These are phyloP conservation scores for Excalfactoria chinensis DNA, from an alignment of 2,113 vertebrate genomes.

Conservation along the genomic window DNA sequence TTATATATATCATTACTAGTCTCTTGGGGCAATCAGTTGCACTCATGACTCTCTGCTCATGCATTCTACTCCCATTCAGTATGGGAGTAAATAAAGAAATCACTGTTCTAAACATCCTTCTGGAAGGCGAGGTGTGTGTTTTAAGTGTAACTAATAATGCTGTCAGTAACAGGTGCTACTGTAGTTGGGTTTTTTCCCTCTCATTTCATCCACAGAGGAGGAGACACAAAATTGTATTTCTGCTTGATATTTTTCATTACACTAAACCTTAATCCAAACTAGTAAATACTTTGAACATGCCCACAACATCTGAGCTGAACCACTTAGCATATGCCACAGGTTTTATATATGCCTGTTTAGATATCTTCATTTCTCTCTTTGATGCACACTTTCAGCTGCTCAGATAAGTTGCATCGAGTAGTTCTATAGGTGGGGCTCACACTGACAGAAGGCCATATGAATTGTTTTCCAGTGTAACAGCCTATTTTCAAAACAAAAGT, in stretches of 20 bases:
- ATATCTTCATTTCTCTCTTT: background rate
- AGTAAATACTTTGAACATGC: background rate
- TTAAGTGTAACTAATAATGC: background rate
- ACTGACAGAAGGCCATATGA: accelerated
- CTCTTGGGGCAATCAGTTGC: background rate
- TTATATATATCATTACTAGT: background rate
- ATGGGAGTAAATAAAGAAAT: background rate
- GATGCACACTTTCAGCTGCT: background rate
- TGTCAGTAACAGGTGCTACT: background rate
- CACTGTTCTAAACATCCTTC: background rate
- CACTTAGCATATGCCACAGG: background rate
- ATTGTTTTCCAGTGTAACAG: background rate
- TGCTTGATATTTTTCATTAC: background rate
- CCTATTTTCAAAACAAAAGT: background rate
- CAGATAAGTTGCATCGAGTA: background rate
- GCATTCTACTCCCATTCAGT: too few relatives aligned
- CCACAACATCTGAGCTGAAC: background rate
- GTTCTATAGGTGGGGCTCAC: background rate
- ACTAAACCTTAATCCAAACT: background rate
- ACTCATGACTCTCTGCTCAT: background rate
- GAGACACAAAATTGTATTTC: background rate
- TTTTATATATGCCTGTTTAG: background rate
- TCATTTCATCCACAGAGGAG: background rate
- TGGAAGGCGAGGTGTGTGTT: background rate
- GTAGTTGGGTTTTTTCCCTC: background rate